Evolutionary conservation across 2,113 vertebrate species (phyloP).

Genomic region (Rhea americana): DNA sequence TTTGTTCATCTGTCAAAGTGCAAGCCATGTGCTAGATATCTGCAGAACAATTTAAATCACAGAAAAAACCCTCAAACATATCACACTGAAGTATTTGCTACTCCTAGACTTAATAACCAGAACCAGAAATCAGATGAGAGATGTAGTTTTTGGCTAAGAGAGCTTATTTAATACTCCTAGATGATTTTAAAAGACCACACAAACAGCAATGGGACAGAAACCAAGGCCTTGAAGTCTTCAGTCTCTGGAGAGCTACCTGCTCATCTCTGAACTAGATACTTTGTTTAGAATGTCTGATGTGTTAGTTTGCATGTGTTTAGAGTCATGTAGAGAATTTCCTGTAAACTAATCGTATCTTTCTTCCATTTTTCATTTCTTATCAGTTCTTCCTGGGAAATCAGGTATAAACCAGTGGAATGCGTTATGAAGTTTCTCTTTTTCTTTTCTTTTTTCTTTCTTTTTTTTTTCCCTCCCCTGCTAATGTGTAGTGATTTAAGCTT

Average conservation of each 20-base stretch:
- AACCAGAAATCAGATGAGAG: not conserved
- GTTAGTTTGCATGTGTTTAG: constrained; percentile 67
- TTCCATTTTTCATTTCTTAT: constrained; percentile 86
- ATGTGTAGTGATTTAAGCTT: constrained; percentile 76
- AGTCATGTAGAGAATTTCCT: constrained; percentile 69
- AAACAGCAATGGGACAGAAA: constrained; percentile 32
- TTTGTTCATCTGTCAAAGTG: constrained; percentile 15
- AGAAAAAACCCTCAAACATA: not conserved
- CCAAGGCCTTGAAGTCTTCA: not conserved
- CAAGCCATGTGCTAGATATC: not conserved
- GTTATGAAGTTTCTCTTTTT: constrained; percentile 64
- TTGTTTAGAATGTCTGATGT: constrained; percentile 44
- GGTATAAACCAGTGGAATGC: constrained; percentile 89
- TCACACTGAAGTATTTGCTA: not conserved
- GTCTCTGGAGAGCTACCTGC: constrained; percentile 16
- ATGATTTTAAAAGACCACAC: constrained; percentile 18
- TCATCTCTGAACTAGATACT: constrained; percentile 55
- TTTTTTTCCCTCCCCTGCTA: not conserved
- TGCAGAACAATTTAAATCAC: not conserved
- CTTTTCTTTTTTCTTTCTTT: not conserved
- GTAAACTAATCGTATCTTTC: constrained; percentile 84
- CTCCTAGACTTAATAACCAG: not conserved
- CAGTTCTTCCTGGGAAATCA: constrained; percentile 99
- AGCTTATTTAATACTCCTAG: constrained; percentile 10
- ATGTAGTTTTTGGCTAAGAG: not conserved